These are phyloP conservation scores for Drosophila sturtevanti DNA, from an alignment of 1,140 invertebrate species.

Conservation along the genomic window DNA sequence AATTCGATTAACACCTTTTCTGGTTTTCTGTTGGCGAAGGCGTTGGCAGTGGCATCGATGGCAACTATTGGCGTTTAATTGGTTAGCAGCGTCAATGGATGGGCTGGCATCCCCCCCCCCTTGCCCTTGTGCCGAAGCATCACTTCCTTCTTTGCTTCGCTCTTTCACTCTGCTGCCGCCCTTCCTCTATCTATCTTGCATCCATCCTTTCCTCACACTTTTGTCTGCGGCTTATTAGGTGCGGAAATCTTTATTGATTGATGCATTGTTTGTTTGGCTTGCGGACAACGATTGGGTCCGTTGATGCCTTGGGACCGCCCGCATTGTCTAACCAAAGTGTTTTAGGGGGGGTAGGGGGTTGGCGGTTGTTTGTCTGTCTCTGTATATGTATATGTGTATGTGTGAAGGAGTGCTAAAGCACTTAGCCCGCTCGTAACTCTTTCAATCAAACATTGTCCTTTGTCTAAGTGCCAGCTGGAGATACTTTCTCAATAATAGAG, in stretches of 20 bases:
- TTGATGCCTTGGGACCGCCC: constrained; percentile 39
- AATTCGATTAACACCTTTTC: constrained; percentile 77
- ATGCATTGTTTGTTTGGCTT: constrained; percentile 76
- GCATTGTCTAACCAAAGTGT: constrained; percentile 40
- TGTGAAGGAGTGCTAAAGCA: constrained; percentile 34
- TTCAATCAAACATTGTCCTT: constrained; percentile 58
- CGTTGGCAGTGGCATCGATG: constrained; percentile 27
- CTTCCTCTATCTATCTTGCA: neutral
- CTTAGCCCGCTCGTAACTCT: constrained; percentile 64
- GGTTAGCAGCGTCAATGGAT: constrained; percentile 65
- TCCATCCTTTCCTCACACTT: neutral
- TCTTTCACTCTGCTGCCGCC: neutral
- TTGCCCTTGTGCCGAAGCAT: neutral
- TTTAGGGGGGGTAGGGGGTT: constrained; percentile 1
- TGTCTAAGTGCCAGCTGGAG: constrained; percentile 50
- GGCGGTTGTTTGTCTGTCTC: no score
- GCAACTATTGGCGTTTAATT: constrained; percentile 73
- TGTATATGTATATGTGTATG: neutral
- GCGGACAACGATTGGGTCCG: constrained; percentile 32
- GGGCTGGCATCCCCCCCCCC: constrained; percentile 25
- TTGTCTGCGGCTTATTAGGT: constrained; percentile 75
- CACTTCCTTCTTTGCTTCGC: neutral
- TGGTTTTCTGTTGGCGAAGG: constrained; percentile 23
- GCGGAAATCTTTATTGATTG: constrained; percentile 81
- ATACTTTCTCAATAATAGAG: neutral